A percentile compares a stretch with the other conserved stretches of the same genome.
These are phyloP conservation scores for Lottia gigantea DNA, from an alignment of 2,888 invertebrate species.

Conservation along the genomic window DNA sequence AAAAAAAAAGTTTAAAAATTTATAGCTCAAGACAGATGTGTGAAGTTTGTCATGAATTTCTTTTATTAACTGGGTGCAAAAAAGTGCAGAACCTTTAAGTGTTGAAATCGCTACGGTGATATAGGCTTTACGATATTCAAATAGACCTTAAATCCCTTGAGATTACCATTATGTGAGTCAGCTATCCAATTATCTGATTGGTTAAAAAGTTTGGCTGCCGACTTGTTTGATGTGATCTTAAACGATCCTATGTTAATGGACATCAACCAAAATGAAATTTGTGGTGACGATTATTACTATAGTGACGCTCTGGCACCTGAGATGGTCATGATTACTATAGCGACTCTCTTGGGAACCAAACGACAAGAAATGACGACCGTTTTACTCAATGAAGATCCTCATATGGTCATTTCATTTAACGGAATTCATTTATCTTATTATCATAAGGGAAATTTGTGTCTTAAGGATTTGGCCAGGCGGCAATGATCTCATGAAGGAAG, in stretches of 20 bases:
- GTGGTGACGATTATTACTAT: conserved; percentile 1
- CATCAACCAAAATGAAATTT: background rate
- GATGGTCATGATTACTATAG: background rate
- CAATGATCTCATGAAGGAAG: no score
- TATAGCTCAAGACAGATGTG: no score
- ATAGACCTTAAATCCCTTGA: background rate
- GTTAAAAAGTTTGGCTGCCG: background rate
- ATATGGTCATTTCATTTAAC: background rate
- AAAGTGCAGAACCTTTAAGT: no score
- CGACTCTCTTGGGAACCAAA: background rate
- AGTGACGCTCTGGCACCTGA: background rate
- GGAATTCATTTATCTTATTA: conserved; percentile 2
- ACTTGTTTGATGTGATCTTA: conserved; percentile 6
- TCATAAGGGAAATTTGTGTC: background rate
- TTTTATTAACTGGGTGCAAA: no score
- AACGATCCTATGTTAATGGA: background rate
- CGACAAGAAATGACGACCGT: no score
- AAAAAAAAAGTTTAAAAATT: no score
- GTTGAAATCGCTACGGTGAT: no score
- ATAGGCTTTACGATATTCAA: no score
- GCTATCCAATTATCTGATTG: conserved; percentile 1
- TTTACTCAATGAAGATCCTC: background rate
- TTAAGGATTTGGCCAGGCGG: background rate
- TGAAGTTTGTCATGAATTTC: no score
- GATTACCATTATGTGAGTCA: background rate